Evolutionary conservation across 2,797 vertebrate species (phyloP).

Genomic region (Fundulus diaphanus): DNA sequence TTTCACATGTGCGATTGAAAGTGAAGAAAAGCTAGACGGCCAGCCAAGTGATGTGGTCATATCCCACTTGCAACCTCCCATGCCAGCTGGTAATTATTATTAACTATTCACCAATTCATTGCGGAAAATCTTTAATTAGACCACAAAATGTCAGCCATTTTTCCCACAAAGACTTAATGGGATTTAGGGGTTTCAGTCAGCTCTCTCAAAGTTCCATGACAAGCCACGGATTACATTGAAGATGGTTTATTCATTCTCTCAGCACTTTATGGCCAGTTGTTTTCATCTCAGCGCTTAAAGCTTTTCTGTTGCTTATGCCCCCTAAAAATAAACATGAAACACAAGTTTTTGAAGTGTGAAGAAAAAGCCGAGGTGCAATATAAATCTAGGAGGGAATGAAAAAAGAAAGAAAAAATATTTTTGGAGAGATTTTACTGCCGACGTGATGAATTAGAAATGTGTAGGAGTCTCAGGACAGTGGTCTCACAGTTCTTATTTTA

Average conservation of each 20-base stretch:
- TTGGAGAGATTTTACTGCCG: conserved; percentile 48
- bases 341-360: conserved; percentile 75
- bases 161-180: conserved; percentile 80
- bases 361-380: conserved; percentile 72
- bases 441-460: conserved; percentile 79
- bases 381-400: conserved; percentile 47
- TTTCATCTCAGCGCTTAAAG: conserved; percentile 74
- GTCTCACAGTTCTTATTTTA: conserved; percentile 69
- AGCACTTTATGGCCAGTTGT: conserved; percentile 76
- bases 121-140: conserved; percentile 81
- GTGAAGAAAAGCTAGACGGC: conserved; percentile 44
- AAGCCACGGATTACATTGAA: conserved; percentile 72
- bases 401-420: conserved; percentile 35
- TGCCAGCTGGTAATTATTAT: conserved; percentile 77
- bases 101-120: conserved; percentile 76
- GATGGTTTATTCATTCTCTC: conserved; percentile 77
- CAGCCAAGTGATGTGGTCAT: conserved; percentile 51
- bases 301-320: conserved; percentile 71
- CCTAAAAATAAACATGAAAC: conserved; percentile 80
- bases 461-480: conserved; percentile 69
- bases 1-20: conserved; percentile 55
- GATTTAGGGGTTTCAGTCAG: conserved; percentile 79
- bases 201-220: conserved; percentile 69
- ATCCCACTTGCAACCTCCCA: conserved; percentile 57
- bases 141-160: conserved; percentile 81